A percentile compares a stretch with the other conserved stretches of the same genome.
These are phyloP conservation scores for Tetrapedia diversipes DNA, from an alignment of 2,888 invertebrate genomes.

Conservation along the genomic window DNA sequence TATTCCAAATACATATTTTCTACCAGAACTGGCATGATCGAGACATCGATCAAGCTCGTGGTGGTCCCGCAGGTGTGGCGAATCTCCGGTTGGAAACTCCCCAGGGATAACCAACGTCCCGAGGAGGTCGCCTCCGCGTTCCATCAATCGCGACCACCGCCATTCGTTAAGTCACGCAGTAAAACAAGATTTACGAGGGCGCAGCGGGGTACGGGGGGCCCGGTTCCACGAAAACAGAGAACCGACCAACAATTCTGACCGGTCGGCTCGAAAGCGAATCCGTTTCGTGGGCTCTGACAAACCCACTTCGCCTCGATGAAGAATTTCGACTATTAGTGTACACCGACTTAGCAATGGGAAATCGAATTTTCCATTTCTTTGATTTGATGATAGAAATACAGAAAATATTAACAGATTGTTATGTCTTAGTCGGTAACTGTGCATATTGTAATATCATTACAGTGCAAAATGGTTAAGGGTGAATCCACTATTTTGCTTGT, in stretches of 20 bases:
- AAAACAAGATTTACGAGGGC: slow-evolving; percentile 31
- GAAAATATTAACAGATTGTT: too few species aligned
- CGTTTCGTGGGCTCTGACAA: slow-evolving; percentile 23
- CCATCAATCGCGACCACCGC: slow-evolving; percentile 6
- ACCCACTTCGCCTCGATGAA: slow-evolving; percentile 35
- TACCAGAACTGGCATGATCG: too few species aligned
- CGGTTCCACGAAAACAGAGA: background rate
- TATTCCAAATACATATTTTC: too few species aligned
- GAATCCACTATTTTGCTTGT: too few species aligned
- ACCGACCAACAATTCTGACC: background rate
- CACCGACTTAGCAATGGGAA: too few species aligned
- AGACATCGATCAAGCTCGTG: background rate
- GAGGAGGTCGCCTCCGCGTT: background rate
- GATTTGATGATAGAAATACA: too few species aligned
- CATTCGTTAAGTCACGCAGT: slow-evolving; percentile 19
- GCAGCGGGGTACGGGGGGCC: slow-evolving; percentile 15
- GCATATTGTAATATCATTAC: too few species aligned
- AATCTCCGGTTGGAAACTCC: background rate
- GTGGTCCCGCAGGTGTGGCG: background rate
- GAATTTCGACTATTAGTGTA: too few species aligned
- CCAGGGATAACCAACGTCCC: background rate
- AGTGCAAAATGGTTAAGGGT: too few species aligned
- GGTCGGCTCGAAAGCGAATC: slow-evolving; percentile 22
- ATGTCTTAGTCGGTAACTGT: too few species aligned
- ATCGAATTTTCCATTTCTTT: too few species aligned